These are phyloP conservation scores for Nasalis larvatus DNA, from an alignment of 2,113 vertebrate genomes.

Conservation along the genomic window DNA sequence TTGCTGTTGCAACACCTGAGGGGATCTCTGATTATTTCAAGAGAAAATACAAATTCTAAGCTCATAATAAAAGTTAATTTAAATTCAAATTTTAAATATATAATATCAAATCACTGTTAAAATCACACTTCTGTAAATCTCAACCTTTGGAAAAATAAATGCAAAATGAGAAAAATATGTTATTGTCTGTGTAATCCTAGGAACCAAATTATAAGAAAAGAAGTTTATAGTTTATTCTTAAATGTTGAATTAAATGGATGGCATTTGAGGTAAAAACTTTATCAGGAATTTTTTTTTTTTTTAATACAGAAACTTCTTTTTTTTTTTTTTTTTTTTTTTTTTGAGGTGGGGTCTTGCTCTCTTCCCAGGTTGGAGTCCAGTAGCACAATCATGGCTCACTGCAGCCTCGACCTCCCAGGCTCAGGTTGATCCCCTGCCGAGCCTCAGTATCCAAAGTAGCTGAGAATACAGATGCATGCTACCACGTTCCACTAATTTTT, in stretches of 20 bases:
- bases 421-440: too few relatives aligned
- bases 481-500: too few relatives aligned
- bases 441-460: too few relatives aligned
- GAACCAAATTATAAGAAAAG: not conserved
- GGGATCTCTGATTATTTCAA: constrained; percentile 31
- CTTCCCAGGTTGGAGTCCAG: too few relatives aligned
- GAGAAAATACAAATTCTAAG: not conserved
- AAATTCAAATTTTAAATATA: not conserved
- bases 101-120: not conserved
- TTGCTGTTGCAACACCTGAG: not conserved
- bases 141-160: not conserved
- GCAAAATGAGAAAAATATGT: not conserved
- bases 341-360: too few relatives aligned
- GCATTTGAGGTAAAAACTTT: not conserved
- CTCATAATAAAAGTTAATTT: constrained; percentile 18
- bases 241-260: not conserved
- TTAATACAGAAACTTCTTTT: too few relatives aligned
- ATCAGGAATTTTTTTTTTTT: not conserved
- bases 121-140: not conserved
- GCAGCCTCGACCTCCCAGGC: too few relatives aligned
- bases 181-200: not conserved
- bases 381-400: too few relatives aligned
- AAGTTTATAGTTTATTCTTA: not conserved
- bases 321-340: too few relatives aligned
- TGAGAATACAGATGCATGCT: too few relatives aligned